Conservation (phyloP, 2,113 vertebrate species). For the Syngnathus typhle region DNA sequence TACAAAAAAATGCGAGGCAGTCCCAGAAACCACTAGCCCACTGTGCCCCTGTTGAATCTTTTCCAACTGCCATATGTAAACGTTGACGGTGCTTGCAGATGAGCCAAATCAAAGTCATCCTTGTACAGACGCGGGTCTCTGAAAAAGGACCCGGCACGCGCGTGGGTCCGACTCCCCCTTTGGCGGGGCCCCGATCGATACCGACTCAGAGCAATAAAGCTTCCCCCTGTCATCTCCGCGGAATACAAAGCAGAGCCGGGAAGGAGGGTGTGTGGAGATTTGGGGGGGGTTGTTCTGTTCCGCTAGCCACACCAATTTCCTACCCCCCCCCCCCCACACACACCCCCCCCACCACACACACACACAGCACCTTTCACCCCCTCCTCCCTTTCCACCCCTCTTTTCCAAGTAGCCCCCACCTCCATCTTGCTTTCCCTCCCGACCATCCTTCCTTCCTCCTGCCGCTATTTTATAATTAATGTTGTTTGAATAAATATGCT, state of each 20-base stretch:
- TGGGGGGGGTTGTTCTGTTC: slow-evolving; percentile 62
- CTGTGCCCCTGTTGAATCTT: slow-evolving; percentile 6
- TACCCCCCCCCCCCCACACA: slow-evolving; percentile 61
- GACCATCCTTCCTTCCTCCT: background rate
- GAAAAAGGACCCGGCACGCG: slow-evolving; percentile 65
- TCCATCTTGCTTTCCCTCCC: slow-evolving; percentile 27
- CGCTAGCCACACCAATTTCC: slow-evolving; percentile 78
- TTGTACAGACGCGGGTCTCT: slow-evolving; percentile 33
- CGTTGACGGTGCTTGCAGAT: background rate
- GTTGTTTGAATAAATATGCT: slow-evolving; percentile 66
- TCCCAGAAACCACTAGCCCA: background rate
- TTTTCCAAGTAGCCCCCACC: slow-evolving; percentile 37
- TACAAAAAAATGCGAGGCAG: slow-evolving; percentile 1
- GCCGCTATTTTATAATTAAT: slow-evolving; percentile 62
- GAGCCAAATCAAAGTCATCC: slow-evolving; percentile 2
- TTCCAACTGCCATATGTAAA: slow-evolving; percentile 10
- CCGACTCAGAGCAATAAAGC: slow-evolving; percentile 81
- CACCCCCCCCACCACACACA: background rate
- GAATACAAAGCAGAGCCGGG: slow-evolving; percentile 68
- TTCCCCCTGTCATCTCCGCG: slow-evolving; percentile 71
- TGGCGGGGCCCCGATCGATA: slow-evolving; percentile 77
- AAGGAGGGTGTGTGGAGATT: slow-evolving; percentile 20
- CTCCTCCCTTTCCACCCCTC: slow-evolving; percentile 32
- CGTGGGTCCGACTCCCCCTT: slow-evolving; percentile 65
- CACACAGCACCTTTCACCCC: slow-evolving; percentile 29